phyloP scores from a whole-genome alignment of 2,888 invertebrate genomes.

The Julus scanicus region DNA sequence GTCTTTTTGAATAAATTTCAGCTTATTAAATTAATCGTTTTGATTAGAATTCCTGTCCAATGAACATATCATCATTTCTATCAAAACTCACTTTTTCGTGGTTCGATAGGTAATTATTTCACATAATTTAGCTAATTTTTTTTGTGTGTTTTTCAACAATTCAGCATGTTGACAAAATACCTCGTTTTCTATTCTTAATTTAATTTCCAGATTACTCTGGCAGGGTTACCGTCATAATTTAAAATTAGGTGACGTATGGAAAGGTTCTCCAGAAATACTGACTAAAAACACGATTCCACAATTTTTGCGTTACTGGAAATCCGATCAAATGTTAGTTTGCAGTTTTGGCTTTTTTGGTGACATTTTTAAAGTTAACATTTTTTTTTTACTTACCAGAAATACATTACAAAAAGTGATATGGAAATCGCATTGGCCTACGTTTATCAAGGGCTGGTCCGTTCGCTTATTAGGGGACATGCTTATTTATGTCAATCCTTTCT shows the following conservation, averaged over 20 bases:
- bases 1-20: no score
- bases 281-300: constrained; percentile 81
- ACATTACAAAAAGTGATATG: background rate
- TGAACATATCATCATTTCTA: constrained; percentile 51
- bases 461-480: constrained; percentile 80
- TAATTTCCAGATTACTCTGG: constrained; percentile 32
- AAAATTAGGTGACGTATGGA: constrained; percentile 87
- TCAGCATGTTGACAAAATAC: background rate
- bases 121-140: background rate
- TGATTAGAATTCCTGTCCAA: constrained; percentile 53
- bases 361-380: background rate
- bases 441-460: background rate
- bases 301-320: constrained; percentile 85
- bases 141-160: background rate
- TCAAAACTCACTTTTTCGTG: constrained; percentile 51
- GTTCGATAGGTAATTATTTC: constrained; percentile 51
- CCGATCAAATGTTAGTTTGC: constrained; percentile 48
- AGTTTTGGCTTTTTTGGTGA: no score
- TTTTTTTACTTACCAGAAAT: background rate
- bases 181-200: no score
- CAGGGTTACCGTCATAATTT: constrained; percentile 84
- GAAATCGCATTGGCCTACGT: background rate
- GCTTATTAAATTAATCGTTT: no score
- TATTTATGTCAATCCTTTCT: constrained; percentile 89
- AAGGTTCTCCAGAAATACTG: constrained; percentile 84